These are phyloP conservation scores for Polypedilum pembai DNA, from an alignment of 1,140 invertebrate species.

Conservation along the genomic window DNA sequence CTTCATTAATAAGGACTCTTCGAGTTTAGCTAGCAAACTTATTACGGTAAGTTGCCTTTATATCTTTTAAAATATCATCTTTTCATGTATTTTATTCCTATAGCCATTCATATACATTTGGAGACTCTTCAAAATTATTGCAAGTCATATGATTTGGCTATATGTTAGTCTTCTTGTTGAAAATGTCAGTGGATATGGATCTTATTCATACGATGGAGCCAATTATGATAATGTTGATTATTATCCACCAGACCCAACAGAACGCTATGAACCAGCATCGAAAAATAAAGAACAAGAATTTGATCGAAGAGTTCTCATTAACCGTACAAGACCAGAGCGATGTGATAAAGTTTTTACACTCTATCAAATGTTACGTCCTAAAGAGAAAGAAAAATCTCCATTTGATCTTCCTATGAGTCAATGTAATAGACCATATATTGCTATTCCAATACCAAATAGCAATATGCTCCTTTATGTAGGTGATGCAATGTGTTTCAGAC, in stretches of 20 bases:
- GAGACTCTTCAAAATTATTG: constrained; percentile 31
- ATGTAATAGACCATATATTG: constrained; percentile 59
- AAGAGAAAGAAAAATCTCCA: constrained; percentile 41
- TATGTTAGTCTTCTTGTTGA: constrained; percentile 17
- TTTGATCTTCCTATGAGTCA: neutral
- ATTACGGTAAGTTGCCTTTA: constrained; percentile 50
- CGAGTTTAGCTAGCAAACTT: constrained; percentile 53
- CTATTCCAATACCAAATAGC: constrained; percentile 69
- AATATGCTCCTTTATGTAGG: constrained; percentile 79
- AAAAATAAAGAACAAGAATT: constrained; percentile 40
- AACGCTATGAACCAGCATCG: constrained; percentile 42
- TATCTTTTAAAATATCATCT: neutral
- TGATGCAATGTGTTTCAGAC: constrained; percentile 55
- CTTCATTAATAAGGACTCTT: constrained; percentile 54
- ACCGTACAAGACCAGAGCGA: constrained; percentile 41
- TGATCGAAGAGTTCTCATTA: constrained; percentile 40
- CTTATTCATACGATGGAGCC: constrained; percentile 68
- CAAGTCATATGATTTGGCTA: constrained; percentile 32
- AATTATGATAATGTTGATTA: constrained; percentile 31
- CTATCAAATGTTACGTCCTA: constrained; percentile 43
- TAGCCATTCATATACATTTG: constrained; percentile 33
- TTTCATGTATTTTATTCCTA: constrained; percentile 29
- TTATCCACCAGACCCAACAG: constrained; percentile 41
- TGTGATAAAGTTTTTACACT: constrained; percentile 32
- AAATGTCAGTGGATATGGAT: constrained; percentile 58